phyloP scores from a whole-genome alignment of 2,797 vertebrate genomes.

The Coregonus ussuriensis region DNA sequence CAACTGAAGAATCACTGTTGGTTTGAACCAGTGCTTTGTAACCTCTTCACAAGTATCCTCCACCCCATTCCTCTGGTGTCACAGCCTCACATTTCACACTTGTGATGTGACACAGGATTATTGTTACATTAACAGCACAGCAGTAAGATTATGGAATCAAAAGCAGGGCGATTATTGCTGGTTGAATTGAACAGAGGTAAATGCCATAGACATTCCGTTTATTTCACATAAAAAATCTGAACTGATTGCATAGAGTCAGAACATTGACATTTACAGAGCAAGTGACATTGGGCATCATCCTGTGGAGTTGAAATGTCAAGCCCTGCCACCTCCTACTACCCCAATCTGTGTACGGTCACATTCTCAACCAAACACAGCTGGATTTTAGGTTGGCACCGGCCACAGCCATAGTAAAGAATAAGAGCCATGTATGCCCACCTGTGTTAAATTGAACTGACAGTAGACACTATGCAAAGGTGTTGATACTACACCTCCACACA shows the following conservation, averaged over 20 bases:
- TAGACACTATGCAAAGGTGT: slow-evolving; percentile 34
- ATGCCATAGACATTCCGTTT: neutral
- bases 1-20: neutral
- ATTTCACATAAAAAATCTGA: neutral
- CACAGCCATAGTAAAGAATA: neutral
- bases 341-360: slow-evolving; percentile 28
- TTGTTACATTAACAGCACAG: neutral
- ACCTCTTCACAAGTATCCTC: neutral
- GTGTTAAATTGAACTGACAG: slow-evolving; percentile 35
- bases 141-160: neutral
- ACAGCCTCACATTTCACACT: slow-evolving; percentile 4
- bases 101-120: neutral
- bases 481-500: slow-evolving; percentile 49
- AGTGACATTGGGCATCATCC: slow-evolving; percentile 34
- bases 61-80: neutral
- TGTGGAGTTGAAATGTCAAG: slow-evolving; percentile 47
- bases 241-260: too few species aligned
- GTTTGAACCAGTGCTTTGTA: slow-evolving; percentile 2
- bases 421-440: slow-evolving; percentile 19
- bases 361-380: slow-evolving; percentile 1
- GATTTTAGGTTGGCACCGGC: neutral
- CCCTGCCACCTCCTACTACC: slow-evolving; percentile 46
- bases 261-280: slow-evolving; percentile 15
- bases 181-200: neutral
- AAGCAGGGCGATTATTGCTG: neutral